phyloP scores from a whole-genome alignment of 2,797 vertebrate species.

The Melanotaenia nigrans region DNA sequence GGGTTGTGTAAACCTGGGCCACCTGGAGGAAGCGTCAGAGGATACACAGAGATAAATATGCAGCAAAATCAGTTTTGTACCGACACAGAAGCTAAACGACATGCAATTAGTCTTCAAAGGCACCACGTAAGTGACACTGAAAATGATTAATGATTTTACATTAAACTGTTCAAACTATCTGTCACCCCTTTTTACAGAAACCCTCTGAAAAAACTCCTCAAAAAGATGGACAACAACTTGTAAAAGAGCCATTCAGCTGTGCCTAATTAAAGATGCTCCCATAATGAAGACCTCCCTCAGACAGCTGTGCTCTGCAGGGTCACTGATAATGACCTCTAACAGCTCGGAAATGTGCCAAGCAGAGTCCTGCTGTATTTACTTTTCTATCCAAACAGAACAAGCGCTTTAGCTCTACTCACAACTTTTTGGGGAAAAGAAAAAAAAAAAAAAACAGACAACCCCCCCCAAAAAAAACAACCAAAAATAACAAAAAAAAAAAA shows the following conservation, averaged over 20 bases:
- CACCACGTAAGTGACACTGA: background rate
- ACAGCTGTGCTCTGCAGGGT: slow-evolving; percentile 46
- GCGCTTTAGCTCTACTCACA: background rate
- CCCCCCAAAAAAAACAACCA: too few species aligned
- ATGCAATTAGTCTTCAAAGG: slow-evolving; percentile 36
- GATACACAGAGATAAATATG: slow-evolving; percentile 7
- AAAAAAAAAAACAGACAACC: background rate
- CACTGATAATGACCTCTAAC: slow-evolving; percentile 36
- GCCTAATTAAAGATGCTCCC: slow-evolving; percentile 45
- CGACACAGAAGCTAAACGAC: slow-evolving; percentile 11
- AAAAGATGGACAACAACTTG: slow-evolving; percentile 9
- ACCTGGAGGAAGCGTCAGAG: slow-evolving; percentile 78
- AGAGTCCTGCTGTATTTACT: background rate
- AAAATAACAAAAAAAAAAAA: too few species aligned
- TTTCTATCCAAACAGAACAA: slow-evolving; percentile 6
- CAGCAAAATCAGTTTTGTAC: slow-evolving; percentile 3
- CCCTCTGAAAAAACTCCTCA: background rate
- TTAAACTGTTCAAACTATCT: background rate
- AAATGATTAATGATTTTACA: slow-evolving; percentile 12
- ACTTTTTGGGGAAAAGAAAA: background rate
- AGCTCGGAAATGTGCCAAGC: slow-evolving; percentile 28
- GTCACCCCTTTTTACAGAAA: slow-evolving; percentile 9
- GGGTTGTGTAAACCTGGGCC: slow-evolving; percentile 97
- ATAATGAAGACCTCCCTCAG: slow-evolving; percentile 35
- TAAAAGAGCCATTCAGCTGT: slow-evolving; percentile 32